Conservation (phyloP, 2,888 invertebrate genomes). For the Drosophila nigritarsus region DNA sequence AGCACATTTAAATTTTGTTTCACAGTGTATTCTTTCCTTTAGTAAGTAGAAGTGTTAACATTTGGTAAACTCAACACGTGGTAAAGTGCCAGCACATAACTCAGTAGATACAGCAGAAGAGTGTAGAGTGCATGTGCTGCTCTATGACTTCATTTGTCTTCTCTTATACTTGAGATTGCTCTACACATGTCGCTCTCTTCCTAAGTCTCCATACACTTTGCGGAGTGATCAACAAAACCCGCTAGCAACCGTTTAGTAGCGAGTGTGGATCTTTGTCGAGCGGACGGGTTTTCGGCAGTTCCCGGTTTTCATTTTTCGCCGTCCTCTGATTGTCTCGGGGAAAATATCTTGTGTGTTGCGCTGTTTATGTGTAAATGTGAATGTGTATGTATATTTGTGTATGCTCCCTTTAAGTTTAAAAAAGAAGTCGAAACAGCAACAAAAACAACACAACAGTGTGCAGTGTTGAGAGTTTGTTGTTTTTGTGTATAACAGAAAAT, state of each 20-base stretch:
- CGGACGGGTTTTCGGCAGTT: conserved; percentile 59
- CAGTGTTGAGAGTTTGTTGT: conserved; percentile 55
- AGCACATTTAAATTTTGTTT: too few relatives aligned
- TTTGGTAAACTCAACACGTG: background rate
- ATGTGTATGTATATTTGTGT: conserved; percentile 27
- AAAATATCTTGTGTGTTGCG: conserved; percentile 61
- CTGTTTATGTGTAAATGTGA: conserved; percentile 21
- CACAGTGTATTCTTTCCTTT: too few relatives aligned
- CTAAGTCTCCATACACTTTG: conserved; percentile 11
- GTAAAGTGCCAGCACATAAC: background rate
- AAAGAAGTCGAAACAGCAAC: conserved; percentile 66
- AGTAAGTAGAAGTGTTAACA: background rate
- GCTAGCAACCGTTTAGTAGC: conserved; percentile 39
- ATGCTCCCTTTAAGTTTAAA: conserved; percentile 70
- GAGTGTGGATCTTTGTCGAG: conserved; percentile 61
- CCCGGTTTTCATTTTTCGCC: conserved; percentile 52
- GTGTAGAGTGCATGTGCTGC: conserved; percentile 14
- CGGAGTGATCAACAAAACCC: conserved; percentile 2
- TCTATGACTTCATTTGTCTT: conserved; percentile 27
- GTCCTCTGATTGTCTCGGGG: conserved; percentile 60
- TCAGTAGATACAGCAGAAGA: conserved; percentile 8
- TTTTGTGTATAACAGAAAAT: conserved; percentile 74
- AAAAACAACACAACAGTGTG: conserved; percentile 43
- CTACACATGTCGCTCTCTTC: conserved; percentile 1
- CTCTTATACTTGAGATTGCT: conserved; percentile 30